Evolutionary conservation across 2,888 invertebrate genomes (phyloP), one percentile per base, ranked within the genome.

Genomic region (Creontiades dilutus): DNA sequence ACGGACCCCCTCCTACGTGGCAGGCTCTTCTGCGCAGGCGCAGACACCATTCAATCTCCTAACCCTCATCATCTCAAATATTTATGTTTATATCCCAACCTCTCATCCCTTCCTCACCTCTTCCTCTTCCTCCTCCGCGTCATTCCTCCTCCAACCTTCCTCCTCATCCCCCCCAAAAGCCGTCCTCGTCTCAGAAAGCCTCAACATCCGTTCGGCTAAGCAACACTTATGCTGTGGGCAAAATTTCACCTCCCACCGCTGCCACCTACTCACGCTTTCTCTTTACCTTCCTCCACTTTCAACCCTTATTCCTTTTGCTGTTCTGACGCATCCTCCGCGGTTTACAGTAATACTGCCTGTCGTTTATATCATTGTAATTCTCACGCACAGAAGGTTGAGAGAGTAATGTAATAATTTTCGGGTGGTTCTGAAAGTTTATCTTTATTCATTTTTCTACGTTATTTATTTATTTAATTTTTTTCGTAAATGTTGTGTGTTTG

Each of bases 51-150:
- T 89, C 89, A 89, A 89, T 89, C 89, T 89, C 75, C 89, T 84
- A 75, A 82, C 89, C 89, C 89, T 89, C 89, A 89, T 89, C 89
- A 89, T 89, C 89, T 89, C 89, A 89, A 89, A 89, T 89, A 89
- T 89, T 89, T 89, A 89, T 89, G 89, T 89, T 89, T 89, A 89
- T 89, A 86, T 80, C 86, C 81, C 87, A 80, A 68, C 86, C 61
- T 61, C 85, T 78, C 78, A 81, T 47, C 68, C 89, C 86, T 12
- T 19, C 61, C 86, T 28, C 78, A 19, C 37, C 7, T 37, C 37
- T 37, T 37, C 37, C 37, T 37, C 27, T 23, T 47, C 52, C 86
- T 28, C 46, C 90, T 75, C 57, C 61, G 46, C 55, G n/a, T 52
- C 23, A 75, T 47, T 23, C 90, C n/a, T 46, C 78, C 76, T 9